Base-by-base conservation (phyloP, 2,797 vertebrate species). In the Anas acuta region DNA sequence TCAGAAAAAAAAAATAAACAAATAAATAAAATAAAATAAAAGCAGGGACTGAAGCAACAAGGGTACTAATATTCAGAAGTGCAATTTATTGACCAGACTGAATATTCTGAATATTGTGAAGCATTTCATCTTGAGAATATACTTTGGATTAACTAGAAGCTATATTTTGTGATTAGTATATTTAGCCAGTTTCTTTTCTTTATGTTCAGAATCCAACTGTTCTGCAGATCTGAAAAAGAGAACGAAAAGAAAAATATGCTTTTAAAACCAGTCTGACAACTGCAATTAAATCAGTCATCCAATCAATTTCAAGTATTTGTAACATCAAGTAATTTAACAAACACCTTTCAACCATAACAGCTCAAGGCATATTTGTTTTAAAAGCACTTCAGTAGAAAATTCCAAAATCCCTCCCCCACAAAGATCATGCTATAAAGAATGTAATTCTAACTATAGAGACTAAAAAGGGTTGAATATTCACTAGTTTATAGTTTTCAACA, bases 201-300 rank as follows among this genome's bases (percentile, higher is more conserved):
- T 92, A 75, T 90, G 57, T 90, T 93, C 84, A 77, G 72, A 95
- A 94, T 94, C 80, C 81, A 93, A 94, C 91, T 89, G 83, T 77
- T 94, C 69, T 72, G 28, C 21, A 90, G 69, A 82, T 67, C 77
- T 74, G 61, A 90, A 92, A 92, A 93, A 82, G 22, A 87, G 83
- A 89, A 90, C n/a, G 92, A 91, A 96, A 92, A 77, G 56, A 87
- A 78, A 90, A 90, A 80, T 64, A 67, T 7, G 69, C 77, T 93
- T 94, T 92, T 90, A 89, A 90, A 94, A 92, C 43, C 81, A 90
- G 80, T 39, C 88, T 90, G 91, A 90, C 95, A 93, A 83, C 90
- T 69, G 91, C 84, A 96, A 96, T 96, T 97, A 94, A 96, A 92
- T 84, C 88, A 91, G 84, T 95, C 91, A 92, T 60, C 71, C 81